A percentile compares a stretch with the other conserved stretches of the same genome.
phyloP scores from a whole-genome alignment of 2,888 invertebrate genomes.

The Acleris holmiana region DNA sequence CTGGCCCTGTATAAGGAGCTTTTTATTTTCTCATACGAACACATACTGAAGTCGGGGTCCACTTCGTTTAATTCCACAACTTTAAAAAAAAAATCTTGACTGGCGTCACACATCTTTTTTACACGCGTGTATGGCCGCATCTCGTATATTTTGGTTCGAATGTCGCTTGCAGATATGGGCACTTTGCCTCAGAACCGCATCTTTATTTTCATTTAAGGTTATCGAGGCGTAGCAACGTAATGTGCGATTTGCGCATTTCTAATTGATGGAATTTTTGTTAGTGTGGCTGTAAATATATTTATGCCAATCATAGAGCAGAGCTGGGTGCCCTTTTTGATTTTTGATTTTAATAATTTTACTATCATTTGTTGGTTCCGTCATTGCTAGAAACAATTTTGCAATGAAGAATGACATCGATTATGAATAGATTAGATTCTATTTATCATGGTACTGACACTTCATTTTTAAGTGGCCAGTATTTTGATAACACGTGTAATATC shows the following conservation, averaged over 20 bases:
- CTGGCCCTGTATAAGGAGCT: constrained; percentile 13
- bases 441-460: neutral
- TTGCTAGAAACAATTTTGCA: neutral
- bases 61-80: too few species aligned
- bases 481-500: neutral
- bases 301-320: neutral
- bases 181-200: constrained; percentile 2
- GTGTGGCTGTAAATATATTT: neutral
- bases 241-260: constrained; percentile 2
- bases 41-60: constrained; percentile 8
- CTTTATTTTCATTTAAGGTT: constrained; percentile 5
- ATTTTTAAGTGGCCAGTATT: constrained; percentile 3
- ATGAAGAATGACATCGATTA: neutral
- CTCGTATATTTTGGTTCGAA: too few species aligned
- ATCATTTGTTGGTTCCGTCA: neutral
- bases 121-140: constrained; percentile 6
- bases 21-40: constrained; percentile 4
- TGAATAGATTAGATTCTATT: too few species aligned
- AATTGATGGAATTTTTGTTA: neutral
- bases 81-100: too few species aligned
- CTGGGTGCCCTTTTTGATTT: too few species aligned
- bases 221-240: constrained; percentile 6
- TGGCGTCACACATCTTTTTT: constrained; percentile 2
- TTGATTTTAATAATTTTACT: too few species aligned
- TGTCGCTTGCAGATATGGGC: too few species aligned